Base-by-base conservation (phyloP, 2,888 invertebrate species). In the Brenthis ino region DNA sequence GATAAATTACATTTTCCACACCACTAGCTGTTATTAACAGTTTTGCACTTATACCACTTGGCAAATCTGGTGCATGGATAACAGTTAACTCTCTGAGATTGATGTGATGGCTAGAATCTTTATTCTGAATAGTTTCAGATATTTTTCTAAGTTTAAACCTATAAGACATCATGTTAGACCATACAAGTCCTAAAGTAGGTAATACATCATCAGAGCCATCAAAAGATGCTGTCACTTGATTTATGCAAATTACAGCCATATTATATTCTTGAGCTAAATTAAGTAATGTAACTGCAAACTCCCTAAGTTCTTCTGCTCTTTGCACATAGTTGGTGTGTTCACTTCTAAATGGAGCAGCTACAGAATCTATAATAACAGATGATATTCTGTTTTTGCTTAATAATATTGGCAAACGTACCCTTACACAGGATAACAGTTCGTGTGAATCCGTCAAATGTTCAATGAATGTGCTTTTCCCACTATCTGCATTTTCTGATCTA, bases 111-210 rank as follows among this genome's bases (percentile, higher is more conserved):
- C 77, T 71, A 74, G 43, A 58, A 43, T 69, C 24, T 68, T 70
- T 54, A 16, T 74, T 61, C 57, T 58, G 28, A 37, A n/a, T 28
- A 11, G 64, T 67, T 57, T 74, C 63, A 37, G 68, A 66, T 48
- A 78, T 80, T 76, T 84, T 87, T 58, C 71, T 82, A n/a, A 88
- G 64, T 71, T 78, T 77, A 8, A 90, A 74, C 71, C 93, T 84
- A 8, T 86, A 86, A 37, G 85, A 81, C 53, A 93, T 79, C 87
- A 93, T 86, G 72, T 93, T 93, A 3, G 93, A 89, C 93, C 93
- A 93, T 61, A 89, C 88, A 54, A 93, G 75, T 1, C 93, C 93
- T 53, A 93, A 77, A 12, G 88, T 85, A 13, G 93, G 93, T 57
- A 91, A 67, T 11, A 87, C 76, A 76, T 82, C 78, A 63, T 75